These are phyloP conservation scores for Atractosteus spatula DNA, from an alignment of 2,113 vertebrate species.

Conservation along the genomic window DNA sequence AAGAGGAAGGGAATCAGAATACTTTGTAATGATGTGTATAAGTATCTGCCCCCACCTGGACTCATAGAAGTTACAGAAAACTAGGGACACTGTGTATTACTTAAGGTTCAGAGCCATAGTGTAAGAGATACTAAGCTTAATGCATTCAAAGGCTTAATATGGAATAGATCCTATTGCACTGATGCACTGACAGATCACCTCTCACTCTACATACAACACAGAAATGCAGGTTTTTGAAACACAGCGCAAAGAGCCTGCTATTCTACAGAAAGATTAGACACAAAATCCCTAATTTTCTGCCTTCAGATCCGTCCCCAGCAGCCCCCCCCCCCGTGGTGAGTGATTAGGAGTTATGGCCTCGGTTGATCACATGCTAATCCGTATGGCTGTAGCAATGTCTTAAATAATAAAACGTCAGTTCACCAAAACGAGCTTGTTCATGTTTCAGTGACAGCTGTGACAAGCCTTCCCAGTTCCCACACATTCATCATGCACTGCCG, in stretches of 20 bases:
- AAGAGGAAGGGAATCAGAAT: too few species aligned
- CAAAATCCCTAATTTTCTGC: not conserved
- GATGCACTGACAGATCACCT: not conserved
- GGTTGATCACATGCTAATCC: constrained; percentile 13
- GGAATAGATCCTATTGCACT: constrained; percentile 42
- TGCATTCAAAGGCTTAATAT: constrained; percentile 25
- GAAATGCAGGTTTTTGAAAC: too few species aligned
- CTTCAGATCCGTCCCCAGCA: not conserved
- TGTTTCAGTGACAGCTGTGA: not conserved
- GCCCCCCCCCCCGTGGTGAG: not conserved
- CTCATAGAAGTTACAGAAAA: too few species aligned
- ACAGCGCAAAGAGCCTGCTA: too few species aligned
- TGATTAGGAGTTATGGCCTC: not conserved
- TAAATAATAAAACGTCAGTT: constrained; percentile 6
- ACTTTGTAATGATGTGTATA: too few species aligned
- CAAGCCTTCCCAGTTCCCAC: constrained; percentile 2
- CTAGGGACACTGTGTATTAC: not conserved
- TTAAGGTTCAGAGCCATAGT: constrained; percentile 16
- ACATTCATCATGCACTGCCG: constrained; percentile 6
- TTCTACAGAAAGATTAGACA: too few species aligned
- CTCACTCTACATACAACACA: not conserved
- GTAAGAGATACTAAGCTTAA: constrained; percentile 39
- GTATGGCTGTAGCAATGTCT: constrained; percentile 15
- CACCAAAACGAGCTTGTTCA: not conserved
- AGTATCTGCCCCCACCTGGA: too few species aligned